Evolutionary conservation across 2,113 vertebrate genomes (phyloP).

Genomic region (Dascyllus trimaculatus): DNA sequence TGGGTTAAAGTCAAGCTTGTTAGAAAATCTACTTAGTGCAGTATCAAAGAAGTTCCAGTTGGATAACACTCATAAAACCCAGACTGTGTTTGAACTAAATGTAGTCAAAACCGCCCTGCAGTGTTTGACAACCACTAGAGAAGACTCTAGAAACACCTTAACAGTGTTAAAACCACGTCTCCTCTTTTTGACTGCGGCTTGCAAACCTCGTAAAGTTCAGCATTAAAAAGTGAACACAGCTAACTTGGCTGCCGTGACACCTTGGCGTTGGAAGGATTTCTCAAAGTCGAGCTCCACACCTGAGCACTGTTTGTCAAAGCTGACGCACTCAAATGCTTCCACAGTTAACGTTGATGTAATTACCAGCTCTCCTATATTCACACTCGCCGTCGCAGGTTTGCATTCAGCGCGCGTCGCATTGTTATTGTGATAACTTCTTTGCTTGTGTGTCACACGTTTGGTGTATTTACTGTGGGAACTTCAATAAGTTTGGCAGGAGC

Average conservation of each 20-base stretch:
- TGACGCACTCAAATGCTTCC: not conserved
- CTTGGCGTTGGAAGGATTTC: not conserved
- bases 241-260: not conserved
- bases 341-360: not conserved
- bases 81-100: no score
- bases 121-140: no score
- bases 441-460: slow-evolving; percentile 20
- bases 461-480: slow-evolving; percentile 54
- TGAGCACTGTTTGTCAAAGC: not conserved
- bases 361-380: not conserved
- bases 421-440: slow-evolving; percentile 26
- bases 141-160: no score
- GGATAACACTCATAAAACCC: no score
- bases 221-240: not conserved
- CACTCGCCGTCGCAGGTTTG: not conserved
- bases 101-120: no score
- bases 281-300: not conserved
- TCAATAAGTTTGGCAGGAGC: slow-evolving; percentile 48
- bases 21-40: no score
- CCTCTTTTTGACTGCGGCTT: no score
- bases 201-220: no score
- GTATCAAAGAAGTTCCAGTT: no score
- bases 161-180: no score
- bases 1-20: no score
- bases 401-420: not conserved